These are phyloP conservation scores for Tetanocera ferruginea DNA, from an alignment of 2,888 invertebrate species.

Conservation along the genomic window DNA sequence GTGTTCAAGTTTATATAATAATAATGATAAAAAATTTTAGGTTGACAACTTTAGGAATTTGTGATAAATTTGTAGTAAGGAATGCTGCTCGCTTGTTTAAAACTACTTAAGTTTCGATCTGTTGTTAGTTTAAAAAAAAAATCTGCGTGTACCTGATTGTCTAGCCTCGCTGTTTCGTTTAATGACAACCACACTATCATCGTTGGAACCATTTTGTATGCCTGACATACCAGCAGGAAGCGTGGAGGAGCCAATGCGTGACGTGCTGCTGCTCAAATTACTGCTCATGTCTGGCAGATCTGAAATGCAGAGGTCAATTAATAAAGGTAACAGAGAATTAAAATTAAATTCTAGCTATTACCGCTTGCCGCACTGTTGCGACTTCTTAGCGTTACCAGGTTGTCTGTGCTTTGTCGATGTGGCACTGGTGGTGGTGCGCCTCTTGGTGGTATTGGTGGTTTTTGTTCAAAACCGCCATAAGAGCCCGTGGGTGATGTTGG, in stretches of 20 bases:
- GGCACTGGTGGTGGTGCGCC: conserved; percentile 75
- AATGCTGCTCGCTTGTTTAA: too few species aligned
- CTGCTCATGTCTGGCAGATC: conserved; percentile 60
- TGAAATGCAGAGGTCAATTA: conserved; percentile 36
- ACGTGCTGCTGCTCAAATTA: conserved; percentile 58
- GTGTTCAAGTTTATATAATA: conserved; percentile 26
- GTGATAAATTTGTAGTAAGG: conserved; percentile 27
- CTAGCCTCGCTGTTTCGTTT: conserved; percentile 65
- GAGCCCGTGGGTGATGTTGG: conserved; percentile 63
- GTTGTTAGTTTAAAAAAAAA: too few species aligned
- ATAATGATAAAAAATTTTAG: conserved; percentile 41
- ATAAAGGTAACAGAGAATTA: neutral
- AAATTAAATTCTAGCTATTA: conserved; percentile 45
- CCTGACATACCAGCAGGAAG: conserved; percentile 60
- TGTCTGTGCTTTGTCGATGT: conserved; percentile 68
- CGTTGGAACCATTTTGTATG: conserved; percentile 65
- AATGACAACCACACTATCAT: conserved; percentile 60
- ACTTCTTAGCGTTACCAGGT: conserved; percentile 63
- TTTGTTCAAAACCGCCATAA: conserved; percentile 68
- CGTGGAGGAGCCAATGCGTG: conserved; percentile 59
- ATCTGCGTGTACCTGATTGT: conserved; percentile 61
- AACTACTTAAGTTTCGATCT: too few species aligned
- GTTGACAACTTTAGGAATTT: neutral
- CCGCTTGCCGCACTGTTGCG: conserved; percentile 64
- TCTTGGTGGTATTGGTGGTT: conserved; percentile 74